Percentiles rank a stretch among this genome's conserved stretches.
Conservation (phyloP, 2,888 invertebrate genomes). For the Campoletis raptor region DNA sequence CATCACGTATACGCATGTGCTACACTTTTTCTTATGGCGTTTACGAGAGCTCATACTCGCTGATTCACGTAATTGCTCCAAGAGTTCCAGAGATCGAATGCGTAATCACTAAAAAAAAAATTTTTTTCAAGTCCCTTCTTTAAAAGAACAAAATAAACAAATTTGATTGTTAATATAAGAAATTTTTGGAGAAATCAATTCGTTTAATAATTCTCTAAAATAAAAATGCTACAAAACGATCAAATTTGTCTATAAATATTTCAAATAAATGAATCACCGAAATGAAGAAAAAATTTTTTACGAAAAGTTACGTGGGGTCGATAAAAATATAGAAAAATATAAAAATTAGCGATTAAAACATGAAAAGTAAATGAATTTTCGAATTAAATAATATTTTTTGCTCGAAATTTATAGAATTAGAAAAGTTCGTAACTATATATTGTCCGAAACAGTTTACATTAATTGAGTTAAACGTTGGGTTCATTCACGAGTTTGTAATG, state of each 20-base stretch:
- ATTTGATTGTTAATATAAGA: neutral
- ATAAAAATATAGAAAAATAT: neutral
- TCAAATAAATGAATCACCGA: too few species aligned
- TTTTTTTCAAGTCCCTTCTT: neutral
- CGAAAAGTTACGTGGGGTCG: too few species aligned
- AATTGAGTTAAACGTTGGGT: neutral
- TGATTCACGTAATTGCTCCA: constrained; percentile 39
- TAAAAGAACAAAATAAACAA: neutral
- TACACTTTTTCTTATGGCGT: constrained; percentile 29
- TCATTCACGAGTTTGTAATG: neutral
- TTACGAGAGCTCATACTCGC: neutral
- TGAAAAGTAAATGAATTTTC: neutral
- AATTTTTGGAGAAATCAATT: too few species aligned
- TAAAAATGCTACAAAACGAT: neutral
- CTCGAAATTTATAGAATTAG: neutral
- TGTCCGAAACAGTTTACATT: neutral
- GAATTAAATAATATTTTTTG: neutral
- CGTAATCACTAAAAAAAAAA: neutral
- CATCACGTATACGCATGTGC: constrained; percentile 9
- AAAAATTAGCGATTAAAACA: neutral
- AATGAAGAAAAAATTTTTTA: too few species aligned
- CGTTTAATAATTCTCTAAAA: neutral
- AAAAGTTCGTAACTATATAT: neutral
- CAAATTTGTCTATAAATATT: neutral
- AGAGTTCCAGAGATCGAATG: constrained; percentile 9